A percentile compares a stretch with the other conserved stretches of the same genome.
These are phyloP conservation scores for Corapipo altera DNA, from an alignment of 2,113 vertebrate species.

Conservation along the genomic window DNA sequence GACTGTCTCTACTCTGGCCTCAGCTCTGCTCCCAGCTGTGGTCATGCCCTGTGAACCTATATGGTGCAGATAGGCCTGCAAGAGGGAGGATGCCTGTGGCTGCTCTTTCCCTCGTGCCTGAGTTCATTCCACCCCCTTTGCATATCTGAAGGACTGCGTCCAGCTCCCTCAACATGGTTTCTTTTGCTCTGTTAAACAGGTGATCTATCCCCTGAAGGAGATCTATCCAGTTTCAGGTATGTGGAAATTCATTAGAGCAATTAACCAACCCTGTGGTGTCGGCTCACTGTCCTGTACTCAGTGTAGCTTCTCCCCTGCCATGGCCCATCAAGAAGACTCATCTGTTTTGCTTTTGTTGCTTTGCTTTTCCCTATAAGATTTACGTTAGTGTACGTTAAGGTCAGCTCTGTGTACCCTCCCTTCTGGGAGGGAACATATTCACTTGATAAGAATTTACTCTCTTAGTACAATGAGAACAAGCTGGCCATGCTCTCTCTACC, in stretches of 20 bases:
- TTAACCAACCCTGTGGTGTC: not conserved
- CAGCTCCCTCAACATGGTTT: not conserved
- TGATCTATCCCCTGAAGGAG: slow-evolving; percentile 95
- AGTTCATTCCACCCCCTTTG: not conserved
- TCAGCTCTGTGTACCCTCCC: not conserved
- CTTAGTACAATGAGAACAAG: not conserved
- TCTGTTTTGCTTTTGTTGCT: not conserved
- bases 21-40: not conserved
- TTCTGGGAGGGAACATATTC: not conserved
- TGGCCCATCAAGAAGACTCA: not conserved
- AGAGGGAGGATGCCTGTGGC: not conserved
- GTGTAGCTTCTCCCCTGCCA: not conserved
- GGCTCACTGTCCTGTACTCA: not conserved
- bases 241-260: not conserved
- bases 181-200: slow-evolving; percentile 74
- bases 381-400: not conserved
- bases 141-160: not conserved
- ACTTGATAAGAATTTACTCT: not conserved
- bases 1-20: not conserved
- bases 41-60: accelerated
- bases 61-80: not conserved
- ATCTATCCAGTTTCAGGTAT: slow-evolving; percentile 91
- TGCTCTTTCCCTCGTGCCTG: not conserved
- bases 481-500: not conserved
- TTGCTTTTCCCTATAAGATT: not conserved